phyloP scores from a whole-genome alignment of 2,888 invertebrate genomes.

The Linnaemya tessellans region DNA sequence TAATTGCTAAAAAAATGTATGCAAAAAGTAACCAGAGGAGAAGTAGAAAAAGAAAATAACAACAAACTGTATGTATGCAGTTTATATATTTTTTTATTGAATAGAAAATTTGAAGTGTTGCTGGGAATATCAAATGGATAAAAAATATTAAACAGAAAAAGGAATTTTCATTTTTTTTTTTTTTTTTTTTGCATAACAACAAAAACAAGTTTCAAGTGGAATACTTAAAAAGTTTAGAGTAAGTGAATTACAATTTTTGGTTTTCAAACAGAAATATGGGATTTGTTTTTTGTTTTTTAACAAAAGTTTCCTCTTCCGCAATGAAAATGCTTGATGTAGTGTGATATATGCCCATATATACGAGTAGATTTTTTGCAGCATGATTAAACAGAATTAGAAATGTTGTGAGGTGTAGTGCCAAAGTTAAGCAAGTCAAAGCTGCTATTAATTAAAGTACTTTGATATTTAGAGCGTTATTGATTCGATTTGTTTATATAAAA shows the following conservation, averaged over 20 bases:
- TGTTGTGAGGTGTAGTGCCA: constrained; percentile 34
- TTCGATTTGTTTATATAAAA: constrained; percentile 1
- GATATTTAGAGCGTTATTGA: constrained; percentile 35
- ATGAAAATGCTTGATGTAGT: constrained; percentile 43
- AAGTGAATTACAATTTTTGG: constrained; percentile 47
- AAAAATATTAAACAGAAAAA: constrained; percentile 14
- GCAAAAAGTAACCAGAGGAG: neutral
- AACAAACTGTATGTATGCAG: neutral
- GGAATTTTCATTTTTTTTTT: neutral
- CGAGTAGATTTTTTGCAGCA: neutral
- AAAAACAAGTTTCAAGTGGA: constrained; percentile 47
- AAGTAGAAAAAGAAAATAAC: constrained; percentile 11
- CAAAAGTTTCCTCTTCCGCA: constrained; percentile 53
- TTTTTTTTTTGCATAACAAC: neutral
- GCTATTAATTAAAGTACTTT: constrained; percentile 24
- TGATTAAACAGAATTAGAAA: constrained; percentile 30
- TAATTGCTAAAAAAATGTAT: constrained; percentile 43
- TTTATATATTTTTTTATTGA: constrained; percentile 19
- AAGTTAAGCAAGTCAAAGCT: neutral
- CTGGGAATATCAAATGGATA: constrained; percentile 1
- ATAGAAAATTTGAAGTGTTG: constrained; percentile 40
- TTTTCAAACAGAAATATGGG: constrained; percentile 13
- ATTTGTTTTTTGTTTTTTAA: constrained; percentile 13
- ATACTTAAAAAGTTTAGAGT: constrained; percentile 33
- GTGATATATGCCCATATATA: neutral